Conservation (phyloP, 2,113 vertebrate species). For the Thermophis baileyi region DNA sequence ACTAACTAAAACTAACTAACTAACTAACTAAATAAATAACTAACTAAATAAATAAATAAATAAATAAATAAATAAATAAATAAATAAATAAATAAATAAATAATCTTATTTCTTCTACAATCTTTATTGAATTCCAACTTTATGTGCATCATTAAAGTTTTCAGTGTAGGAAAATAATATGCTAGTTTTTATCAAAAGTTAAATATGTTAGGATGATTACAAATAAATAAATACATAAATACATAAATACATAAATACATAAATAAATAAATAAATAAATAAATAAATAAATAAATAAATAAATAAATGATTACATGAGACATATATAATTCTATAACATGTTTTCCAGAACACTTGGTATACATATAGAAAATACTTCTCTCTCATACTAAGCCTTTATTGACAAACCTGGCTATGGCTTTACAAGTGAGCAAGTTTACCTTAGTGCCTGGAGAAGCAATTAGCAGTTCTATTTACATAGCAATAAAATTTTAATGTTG, state of each 20-base stretch:
- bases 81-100: too few species aligned
- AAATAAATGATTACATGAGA: too few species aligned
- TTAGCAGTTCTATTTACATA: conserved; percentile 25
- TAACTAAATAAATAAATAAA: too few species aligned
- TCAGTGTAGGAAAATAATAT: not conserved
- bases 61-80: too few species aligned
- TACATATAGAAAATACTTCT: not conserved
- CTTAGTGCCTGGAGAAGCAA: conserved; percentile 16
- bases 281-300: not conserved
- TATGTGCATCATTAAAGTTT: not conserved
- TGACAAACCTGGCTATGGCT: not conserved
- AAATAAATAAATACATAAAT: too few species aligned
- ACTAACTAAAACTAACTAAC: too few species aligned
- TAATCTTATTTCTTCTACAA: not conserved
- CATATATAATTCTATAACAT: not conserved
- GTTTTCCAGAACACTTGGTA: not conserved
- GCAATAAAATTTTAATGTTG: conserved; percentile 22
- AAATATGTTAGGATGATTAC: not conserved
- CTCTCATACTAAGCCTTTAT: not conserved
- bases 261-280: too few species aligned
- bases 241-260: too few species aligned
- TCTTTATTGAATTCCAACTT: not conserved
- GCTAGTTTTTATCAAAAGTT: too few species aligned
- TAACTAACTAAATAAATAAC: too few species aligned
- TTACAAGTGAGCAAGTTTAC: conserved; percentile 9